Evolutionary conservation across 2,888 invertebrate species (phyloP).

Genomic region (Callyntrura guangdongensis): DNA sequence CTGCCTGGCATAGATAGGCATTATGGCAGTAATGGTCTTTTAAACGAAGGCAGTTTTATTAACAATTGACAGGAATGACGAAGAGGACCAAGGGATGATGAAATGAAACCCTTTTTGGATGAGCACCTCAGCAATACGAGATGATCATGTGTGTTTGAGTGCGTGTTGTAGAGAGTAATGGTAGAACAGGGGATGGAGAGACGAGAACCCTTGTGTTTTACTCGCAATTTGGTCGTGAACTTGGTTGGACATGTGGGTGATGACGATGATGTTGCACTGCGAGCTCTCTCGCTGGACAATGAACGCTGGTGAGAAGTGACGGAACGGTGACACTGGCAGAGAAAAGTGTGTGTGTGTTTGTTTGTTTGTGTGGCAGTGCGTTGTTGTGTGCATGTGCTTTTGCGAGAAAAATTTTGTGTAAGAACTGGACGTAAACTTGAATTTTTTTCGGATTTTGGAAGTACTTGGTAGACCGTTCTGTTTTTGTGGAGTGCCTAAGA

Average conservation of each 20-base stretch:
- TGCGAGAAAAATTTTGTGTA: too few relatives aligned
- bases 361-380: too few relatives aligned
- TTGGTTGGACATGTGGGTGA: neutral
- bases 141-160: neutral
- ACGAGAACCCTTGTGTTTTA: neutral
- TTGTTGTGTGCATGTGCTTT: too few relatives aligned
- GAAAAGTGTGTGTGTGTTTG: too few relatives aligned
- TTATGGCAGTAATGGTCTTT: slow-evolving; percentile 31
- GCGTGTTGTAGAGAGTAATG: neutral
- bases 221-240: slow-evolving; percentile 11
- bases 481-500: too few relatives aligned
- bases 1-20: neutral
- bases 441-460: too few relatives aligned
- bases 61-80: neutral
- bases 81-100: neutral
- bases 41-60: neutral
- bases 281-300: too few relatives aligned
- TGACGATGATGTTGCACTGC: too few relatives aligned
- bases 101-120: neutral
- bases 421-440: too few relatives aligned
- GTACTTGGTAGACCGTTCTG: too few relatives aligned
- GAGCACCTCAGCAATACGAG: neutral
- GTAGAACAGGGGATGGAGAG: neutral
- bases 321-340: too few relatives aligned
- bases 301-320: too few relatives aligned